Evolutionary conservation across 2,113 vertebrate species (phyloP).

Genomic region (Arenaria interpres): DNA sequence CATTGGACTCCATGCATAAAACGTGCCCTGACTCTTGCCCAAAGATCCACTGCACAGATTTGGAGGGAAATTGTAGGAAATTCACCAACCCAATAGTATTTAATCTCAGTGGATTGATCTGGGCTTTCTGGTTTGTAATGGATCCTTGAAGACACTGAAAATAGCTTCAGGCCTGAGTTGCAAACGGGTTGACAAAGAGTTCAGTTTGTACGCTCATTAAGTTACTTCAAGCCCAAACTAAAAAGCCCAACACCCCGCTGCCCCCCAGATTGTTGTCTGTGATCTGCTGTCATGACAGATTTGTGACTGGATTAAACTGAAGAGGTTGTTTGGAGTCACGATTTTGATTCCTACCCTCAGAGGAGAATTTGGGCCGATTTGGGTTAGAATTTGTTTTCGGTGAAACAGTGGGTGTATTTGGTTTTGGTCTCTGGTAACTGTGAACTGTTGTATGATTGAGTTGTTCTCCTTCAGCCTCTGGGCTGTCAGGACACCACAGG

Average conservation of each 20-base stretch:
- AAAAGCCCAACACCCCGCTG: not conserved
- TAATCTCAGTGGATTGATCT: not conserved
- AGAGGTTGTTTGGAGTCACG: not conserved
- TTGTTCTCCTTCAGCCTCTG: not conserved
- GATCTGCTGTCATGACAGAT: not conserved
- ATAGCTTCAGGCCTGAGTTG: not conserved
- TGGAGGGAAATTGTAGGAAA: not conserved
- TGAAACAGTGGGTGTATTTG: not conserved
- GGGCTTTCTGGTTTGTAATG: not conserved
- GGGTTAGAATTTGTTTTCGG: not conserved
- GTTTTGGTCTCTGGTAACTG: not conserved
- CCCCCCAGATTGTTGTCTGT: not conserved
- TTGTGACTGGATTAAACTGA: not conserved
- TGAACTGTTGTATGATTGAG: not conserved
- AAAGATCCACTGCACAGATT: not conserved
- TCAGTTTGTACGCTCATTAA: not conserved
- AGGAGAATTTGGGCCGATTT: not conserved
- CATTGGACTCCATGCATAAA: not conserved
- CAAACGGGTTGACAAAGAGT: not conserved
- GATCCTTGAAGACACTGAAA: not conserved
- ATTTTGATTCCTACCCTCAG: not conserved
- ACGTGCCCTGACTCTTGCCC: not conserved
- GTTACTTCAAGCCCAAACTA: not conserved
- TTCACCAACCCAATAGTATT: not conserved
- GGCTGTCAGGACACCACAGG: not conserved